These are phyloP conservation scores for Brienomyrus brachyistius DNA, from an alignment of 2,113 vertebrate species.

Conservation along the genomic window DNA sequence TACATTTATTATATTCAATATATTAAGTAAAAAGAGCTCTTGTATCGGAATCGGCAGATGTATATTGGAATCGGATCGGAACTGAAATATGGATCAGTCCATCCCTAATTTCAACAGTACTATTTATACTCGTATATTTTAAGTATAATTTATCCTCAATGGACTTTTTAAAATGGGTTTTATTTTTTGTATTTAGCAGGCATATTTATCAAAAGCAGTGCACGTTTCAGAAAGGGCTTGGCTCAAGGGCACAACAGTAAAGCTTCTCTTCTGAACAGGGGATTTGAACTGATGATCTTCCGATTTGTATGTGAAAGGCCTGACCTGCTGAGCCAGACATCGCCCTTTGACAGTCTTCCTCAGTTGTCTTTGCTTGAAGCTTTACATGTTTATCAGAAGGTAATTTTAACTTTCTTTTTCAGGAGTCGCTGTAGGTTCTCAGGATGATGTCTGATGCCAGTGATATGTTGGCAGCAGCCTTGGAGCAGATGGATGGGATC, in stretches of 20 bases:
- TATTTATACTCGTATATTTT: neutral
- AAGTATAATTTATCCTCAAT: neutral
- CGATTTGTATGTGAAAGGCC: neutral
- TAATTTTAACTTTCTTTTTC: neutral
- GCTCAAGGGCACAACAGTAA: neutral
- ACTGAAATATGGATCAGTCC: too few species aligned
- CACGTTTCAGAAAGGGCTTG: neutral
- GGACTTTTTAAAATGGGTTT: neutral
- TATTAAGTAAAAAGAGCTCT: too few species aligned
- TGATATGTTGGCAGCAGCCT: conserved; percentile 92
- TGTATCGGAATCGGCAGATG: too few species aligned
- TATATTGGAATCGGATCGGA: too few species aligned
- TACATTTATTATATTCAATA: too few species aligned
- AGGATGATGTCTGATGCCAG: conserved; percentile 98
- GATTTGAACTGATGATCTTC: neutral
- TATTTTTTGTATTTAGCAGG: neutral
- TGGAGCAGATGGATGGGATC: conserved; percentile 99
- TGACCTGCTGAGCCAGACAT: neutral
- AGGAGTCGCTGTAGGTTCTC: conserved; percentile 37
- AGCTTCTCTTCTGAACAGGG: neutral
- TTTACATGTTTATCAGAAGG: neutral
- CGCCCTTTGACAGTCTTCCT: neutral
- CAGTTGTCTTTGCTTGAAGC: neutral
- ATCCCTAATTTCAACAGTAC: neutral
- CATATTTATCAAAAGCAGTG: neutral